These are phyloP conservation scores for Electrona antarctica DNA, from an alignment of 2,113 vertebrate species.

Conservation along the genomic window DNA sequence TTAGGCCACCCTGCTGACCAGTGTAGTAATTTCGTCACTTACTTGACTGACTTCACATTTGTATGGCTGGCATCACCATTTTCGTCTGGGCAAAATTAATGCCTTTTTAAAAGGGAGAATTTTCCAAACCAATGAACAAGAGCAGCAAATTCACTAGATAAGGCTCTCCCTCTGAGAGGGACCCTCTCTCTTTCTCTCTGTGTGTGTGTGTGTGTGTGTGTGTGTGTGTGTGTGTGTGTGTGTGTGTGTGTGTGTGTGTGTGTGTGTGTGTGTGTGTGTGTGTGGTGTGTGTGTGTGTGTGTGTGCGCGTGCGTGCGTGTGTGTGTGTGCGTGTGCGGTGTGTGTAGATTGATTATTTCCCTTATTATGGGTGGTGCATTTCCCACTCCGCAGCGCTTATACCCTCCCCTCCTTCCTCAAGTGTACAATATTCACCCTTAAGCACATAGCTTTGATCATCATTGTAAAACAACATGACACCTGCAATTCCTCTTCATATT, in stretches of 20 bases:
- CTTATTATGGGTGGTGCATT: slow-evolving; percentile 61
- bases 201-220: no score
- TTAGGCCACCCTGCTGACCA: no score
- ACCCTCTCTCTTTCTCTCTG: no score
- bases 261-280: no score
- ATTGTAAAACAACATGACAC: slow-evolving; percentile 50
- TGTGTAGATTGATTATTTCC: slow-evolving; percentile 63
- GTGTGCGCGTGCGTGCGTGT: no score
- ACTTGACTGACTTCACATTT: no score
- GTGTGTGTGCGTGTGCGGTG: no score
- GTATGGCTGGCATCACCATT: no score
- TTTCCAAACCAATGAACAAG: slow-evolving; percentile 54
- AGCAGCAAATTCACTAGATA: slow-evolving; percentile 52
- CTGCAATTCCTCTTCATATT: slow-evolving; percentile 56
- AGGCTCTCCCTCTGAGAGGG: slow-evolving; percentile 31
- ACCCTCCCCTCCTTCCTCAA: slow-evolving; percentile 33
- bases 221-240: no score
- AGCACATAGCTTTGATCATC: slow-evolving; percentile 44
- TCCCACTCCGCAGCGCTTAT: slow-evolving; percentile 37
- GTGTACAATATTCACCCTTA: slow-evolving; percentile 36
- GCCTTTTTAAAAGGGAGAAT: slow-evolving; percentile 40
- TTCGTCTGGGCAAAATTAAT: slow-evolving; percentile 1
- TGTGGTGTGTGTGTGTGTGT: no score
- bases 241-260: no score
- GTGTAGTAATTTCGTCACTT: no score